These are phyloP conservation scores for Lophochroa leadbeateri DNA, from an alignment of 2,113 vertebrate species.

Conservation along the genomic window DNA sequence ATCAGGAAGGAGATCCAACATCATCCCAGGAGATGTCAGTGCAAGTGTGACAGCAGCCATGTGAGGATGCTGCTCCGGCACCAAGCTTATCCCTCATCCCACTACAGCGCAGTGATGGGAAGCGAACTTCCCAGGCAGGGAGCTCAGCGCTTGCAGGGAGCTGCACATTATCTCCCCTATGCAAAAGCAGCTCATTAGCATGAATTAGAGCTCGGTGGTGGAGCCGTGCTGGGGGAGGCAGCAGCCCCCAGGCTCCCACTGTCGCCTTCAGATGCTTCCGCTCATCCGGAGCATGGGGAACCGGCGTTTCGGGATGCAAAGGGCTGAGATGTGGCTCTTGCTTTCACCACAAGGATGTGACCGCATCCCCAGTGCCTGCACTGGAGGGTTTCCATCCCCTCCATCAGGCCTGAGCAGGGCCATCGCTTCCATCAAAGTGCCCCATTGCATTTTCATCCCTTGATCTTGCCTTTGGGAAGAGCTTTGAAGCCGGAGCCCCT, in stretches of 20 bases:
- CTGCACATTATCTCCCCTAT: neutral
- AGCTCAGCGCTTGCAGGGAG: neutral
- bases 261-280: neutral
- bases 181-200: neutral
- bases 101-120: neutral
- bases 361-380: rapidly evolving
- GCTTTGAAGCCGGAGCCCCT: neutral
- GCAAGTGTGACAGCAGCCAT: rapidly evolving
- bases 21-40: rapidly evolving
- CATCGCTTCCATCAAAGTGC: neutral
- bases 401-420: neutral
- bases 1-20: neutral
- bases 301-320: rapidly evolving
- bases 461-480: neutral
- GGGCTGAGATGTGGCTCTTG: neutral
- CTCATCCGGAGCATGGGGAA: rapidly evolving
- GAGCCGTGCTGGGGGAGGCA: neutral
- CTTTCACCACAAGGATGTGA: too few species aligned
- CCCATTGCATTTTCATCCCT: neutral
- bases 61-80: neutral
- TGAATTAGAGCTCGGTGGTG: neutral
- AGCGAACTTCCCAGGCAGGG: neutral
- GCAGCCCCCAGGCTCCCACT: neutral
- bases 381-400: neutral
- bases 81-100: neutral